Base-by-base conservation (phyloP, 2,888 invertebrate genomes). In the Hyposoter didymator region DNA sequence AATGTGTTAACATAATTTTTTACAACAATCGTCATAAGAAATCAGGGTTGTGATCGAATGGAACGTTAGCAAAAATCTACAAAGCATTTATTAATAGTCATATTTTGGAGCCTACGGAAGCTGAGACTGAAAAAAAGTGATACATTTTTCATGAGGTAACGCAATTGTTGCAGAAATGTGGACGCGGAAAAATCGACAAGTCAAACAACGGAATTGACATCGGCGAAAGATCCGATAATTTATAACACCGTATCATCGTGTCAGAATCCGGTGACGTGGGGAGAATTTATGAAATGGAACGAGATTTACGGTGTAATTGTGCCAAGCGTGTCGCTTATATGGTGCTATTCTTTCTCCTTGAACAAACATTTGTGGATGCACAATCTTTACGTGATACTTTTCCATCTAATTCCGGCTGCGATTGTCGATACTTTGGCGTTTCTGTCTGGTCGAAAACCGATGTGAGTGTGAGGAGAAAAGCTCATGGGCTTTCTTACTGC, bases 241-340 rank as follows among this genome's bases (percentile, higher is more conserved):
- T 98, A 97, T 94, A 98, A 99, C 94, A 97, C 95, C 92, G 98
- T 98, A 17, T 97, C 98, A 0, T 97, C 98, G 0, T 95, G 96
- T 4, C 96, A 97, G 89, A 97, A 97, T 89, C 97, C 98, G 0
- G 94, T 98, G 55, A 96, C 95, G 0, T 99, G 98, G 98, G 95
- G 93, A 19, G 90, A 92, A 10, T 97, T 97, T 90, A 95, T 95
- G 94, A 89, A 92, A 0, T 91, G 94, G 83, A 95, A 94, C 28
- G 94, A 95, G 88, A 88, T 93, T 10, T 95, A 95, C 88, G 95
- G 96, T 0, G 80, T 94, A 0, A 89, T 94, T 80, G 94, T 95
- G 10, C 96, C 97, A 0, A 95, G 96, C 0, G 93, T 92, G 0
- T 94, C 95, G 86, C 95, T 95, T 73, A 94, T 97, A 14, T 97